These are phyloP conservation scores for Ligdia adustata DNA, from an alignment of 2,888 invertebrate species.

Conservation along the genomic window DNA sequence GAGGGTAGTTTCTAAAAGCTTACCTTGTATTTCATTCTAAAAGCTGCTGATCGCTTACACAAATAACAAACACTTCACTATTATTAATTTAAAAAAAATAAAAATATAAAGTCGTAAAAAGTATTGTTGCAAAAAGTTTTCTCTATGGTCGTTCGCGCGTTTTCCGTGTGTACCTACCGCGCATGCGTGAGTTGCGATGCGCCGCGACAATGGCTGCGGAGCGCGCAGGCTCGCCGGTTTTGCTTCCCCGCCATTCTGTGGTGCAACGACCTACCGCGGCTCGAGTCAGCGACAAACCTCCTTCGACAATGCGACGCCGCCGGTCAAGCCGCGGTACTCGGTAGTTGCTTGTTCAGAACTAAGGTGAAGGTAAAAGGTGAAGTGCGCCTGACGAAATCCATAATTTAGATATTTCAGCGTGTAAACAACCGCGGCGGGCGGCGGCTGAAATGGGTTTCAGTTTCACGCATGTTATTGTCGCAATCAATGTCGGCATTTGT, in stretches of 20 bases:
- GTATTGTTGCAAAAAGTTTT: background rate
- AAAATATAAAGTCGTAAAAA: background rate
- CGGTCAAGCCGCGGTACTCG: conserved; percentile 27
- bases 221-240: conserved; percentile 62
- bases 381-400: conserved; percentile 51
- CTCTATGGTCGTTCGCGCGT: conserved; percentile 28
- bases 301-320: conserved; percentile 18
- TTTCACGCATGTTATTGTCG: no score
- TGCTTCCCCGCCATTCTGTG: conserved; percentile 65
- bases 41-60: conserved; percentile 2
- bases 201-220: conserved; percentile 66
- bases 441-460: conserved; percentile 37
- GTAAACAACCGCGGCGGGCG: conserved; percentile 11
- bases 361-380: conserved; percentile 71
- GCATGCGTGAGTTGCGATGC: conserved; percentile 64
- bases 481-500: no score
- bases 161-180: conserved; percentile 47
- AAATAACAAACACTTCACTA: conserved; percentile 37
- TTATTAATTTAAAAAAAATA: conserved; percentile 3
- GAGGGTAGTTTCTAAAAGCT: conserved; percentile 39
- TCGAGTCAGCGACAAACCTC: conserved; percentile 41
- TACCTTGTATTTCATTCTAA: conserved; percentile 74
- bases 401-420: conserved; percentile 11
- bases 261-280: conserved; percentile 56
- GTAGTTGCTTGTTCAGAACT: no score